Conservation (phyloP, 1,140 invertebrate species). For the Drosophila kikkawai region DNA sequence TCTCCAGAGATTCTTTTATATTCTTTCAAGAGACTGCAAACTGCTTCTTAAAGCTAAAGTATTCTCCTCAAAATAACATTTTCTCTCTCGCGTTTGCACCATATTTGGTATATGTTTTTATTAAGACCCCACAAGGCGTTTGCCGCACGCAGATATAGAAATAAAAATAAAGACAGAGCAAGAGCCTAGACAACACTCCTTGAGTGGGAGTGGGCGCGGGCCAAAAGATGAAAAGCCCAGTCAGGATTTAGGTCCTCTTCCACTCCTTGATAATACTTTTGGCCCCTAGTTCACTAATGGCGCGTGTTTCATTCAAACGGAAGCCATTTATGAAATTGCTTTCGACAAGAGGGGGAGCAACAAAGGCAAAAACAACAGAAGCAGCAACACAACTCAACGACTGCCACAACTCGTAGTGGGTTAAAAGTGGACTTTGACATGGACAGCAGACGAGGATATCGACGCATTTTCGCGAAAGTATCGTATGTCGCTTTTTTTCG, state of each 20-base stretch:
- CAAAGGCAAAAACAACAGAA: constrained; percentile 33
- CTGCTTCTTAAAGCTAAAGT: not conserved
- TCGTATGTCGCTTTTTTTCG: too few species aligned
- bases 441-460: constrained; percentile 35
- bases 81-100: not conserved
- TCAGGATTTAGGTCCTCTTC: constrained; percentile 3
- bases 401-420: constrained; percentile 35
- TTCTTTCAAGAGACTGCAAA: not conserved
- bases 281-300: constrained; percentile 17
- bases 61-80: not conserved
- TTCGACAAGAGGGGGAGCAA: constrained; percentile 56
- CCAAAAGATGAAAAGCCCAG: constrained; percentile 25
- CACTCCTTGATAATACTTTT: not conserved
- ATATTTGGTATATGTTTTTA: constrained; percentile 63
- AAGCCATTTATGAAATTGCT: constrained; percentile 82
- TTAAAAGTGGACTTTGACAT: constrained; percentile 58
- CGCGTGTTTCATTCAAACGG: constrained; percentile 71
- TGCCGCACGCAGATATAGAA: constrained; percentile 42
- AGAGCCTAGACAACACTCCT: constrained; percentile 34
- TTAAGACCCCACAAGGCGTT: constrained; percentile 45
- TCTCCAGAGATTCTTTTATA: not conserved
- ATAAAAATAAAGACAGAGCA: constrained; percentile 12
- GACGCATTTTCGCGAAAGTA: too few species aligned
- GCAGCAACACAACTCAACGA: constrained; percentile 26
- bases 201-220: not conserved